Evolutionary conservation across 2,113 vertebrate genomes (phyloP).

Genomic region (Hemicordylus capensis): DNA sequence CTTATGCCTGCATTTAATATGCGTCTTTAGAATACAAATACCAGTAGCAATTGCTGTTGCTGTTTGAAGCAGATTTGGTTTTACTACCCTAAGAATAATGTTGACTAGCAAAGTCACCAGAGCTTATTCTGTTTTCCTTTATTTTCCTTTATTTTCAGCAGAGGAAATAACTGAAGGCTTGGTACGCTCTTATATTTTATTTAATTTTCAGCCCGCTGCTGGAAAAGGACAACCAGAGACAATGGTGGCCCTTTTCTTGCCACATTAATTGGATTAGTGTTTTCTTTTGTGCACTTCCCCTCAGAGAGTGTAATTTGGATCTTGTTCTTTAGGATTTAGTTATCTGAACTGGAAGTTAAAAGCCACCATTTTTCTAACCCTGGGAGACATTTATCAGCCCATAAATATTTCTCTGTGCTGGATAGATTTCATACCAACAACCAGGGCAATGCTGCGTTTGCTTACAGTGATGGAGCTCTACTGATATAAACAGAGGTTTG

Average conservation of each 20-base stretch:
- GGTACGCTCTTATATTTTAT: slow-evolving; percentile 4
- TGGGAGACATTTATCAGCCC: slow-evolving; percentile 34
- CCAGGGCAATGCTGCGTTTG: not conserved
- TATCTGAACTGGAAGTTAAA: slow-evolving; percentile 50
- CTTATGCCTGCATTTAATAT: slow-evolving; percentile 52
- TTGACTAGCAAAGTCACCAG: slow-evolving; percentile 30
- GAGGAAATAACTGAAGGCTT: slow-evolving; percentile 7
- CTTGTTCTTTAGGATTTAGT: slow-evolving; percentile 47
- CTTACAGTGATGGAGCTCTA: slow-evolving; percentile 16
- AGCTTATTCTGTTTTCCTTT: slow-evolving; percentile 9
- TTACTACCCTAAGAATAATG: slow-evolving; percentile 50
- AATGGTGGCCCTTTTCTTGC: slow-evolving; percentile 9
- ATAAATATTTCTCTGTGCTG: slow-evolving; percentile 50
- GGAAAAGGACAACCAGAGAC: slow-evolving; percentile 4
- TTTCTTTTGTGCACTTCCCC: slow-evolving; percentile 42
- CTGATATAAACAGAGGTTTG: not conserved
- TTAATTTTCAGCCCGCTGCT: slow-evolving; percentile 38
- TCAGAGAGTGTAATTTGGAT: slow-evolving; percentile 37
- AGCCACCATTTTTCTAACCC: slow-evolving; percentile 31
- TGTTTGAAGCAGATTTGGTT: slow-evolving; percentile 48
- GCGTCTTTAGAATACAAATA: slow-evolving; percentile 50
- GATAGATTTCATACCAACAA: slow-evolving; percentile 36
- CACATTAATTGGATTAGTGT: slow-evolving; percentile 30
- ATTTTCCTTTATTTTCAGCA: slow-evolving; percentile 45
- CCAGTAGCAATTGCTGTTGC: slow-evolving; percentile 20